Percentiles rank a stretch among this genome's conserved stretches.
These are phyloP conservation scores for Rhynchotus rufescens DNA, from an alignment of 2,797 vertebrate genomes.

Conservation along the genomic window DNA sequence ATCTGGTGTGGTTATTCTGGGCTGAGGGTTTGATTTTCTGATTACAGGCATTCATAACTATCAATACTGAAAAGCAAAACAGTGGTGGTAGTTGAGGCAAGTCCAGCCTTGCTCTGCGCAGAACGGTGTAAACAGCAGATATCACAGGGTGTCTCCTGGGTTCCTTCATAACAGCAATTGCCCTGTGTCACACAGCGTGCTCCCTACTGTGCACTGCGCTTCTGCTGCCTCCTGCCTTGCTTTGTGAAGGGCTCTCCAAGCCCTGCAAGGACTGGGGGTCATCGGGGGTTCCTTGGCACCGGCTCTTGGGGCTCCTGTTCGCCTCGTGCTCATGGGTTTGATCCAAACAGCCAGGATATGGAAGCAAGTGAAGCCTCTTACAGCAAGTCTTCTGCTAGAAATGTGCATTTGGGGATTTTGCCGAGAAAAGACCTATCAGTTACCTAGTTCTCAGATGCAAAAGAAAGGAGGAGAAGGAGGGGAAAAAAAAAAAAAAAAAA, in stretches of 20 bases:
- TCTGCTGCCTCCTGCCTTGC: background rate
- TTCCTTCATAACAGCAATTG: background rate
- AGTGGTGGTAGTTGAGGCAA: background rate
- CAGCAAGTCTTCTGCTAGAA: background rate
- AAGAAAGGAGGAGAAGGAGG: background rate
- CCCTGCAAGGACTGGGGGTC: background rate
- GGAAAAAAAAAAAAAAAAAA: background rate
- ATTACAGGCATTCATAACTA: background rate
- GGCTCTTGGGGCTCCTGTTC: background rate
- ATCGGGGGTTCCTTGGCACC: background rate
- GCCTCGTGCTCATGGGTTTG: background rate
- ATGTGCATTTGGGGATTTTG: background rate
- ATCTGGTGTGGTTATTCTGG: background rate
- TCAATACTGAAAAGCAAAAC: background rate
- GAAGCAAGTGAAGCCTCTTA: background rate
- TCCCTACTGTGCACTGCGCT: background rate
- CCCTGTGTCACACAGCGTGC: accelerated
- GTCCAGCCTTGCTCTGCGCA: background rate
- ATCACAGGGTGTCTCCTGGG: background rate
- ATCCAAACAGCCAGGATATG: background rate
- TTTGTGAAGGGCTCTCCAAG: background rate
- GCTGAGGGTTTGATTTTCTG: background rate
- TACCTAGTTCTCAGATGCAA: background rate
- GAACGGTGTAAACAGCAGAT: background rate
- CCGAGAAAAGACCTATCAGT: background rate